Evolutionary conservation across 2,888 invertebrate species (phyloP), one percentile per base, ranked within the genome.

Genomic region (Ernsta delagoae): DNA sequence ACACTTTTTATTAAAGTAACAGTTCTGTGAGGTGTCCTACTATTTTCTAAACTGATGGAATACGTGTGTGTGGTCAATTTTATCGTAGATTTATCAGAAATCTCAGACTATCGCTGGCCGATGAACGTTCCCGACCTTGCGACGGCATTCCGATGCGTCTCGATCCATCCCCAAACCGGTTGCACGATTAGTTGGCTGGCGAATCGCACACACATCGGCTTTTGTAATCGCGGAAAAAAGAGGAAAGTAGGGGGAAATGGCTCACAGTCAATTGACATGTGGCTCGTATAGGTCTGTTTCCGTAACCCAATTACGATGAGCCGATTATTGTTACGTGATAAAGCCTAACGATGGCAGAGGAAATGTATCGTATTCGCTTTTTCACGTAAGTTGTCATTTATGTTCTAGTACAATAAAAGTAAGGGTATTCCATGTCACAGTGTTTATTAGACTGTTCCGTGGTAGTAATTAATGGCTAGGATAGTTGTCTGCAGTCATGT

Each of bases 101-200:
- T 86, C 83, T 81, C 79, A 71, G 78, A 77, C 75, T 78, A 79
- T 81, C 79, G 76, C 78, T 81, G 88, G 89, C 80, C 88, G 85
- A 87, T 87, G 89, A 86, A 89, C 89, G 89, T 82, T 79, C 84
- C 75, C 88, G 90, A 88, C 90, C 91, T 91, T 88, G 90, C 81
- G 77, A 74, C 79, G 75, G 85, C 88, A 90, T 91, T 89, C 89
- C 85, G 65, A 59, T 65, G 56, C 56, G 60, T 67, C 61, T 54
- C 66, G 69, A 59, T 71, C 72, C 59, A 68, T 72, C 69, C 59
- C 53, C 50, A 70, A 72, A 77, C 71, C 54, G 70, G 66, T 71
- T 70, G 61, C 7, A 24, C 50, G 66, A 75, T 70, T 36, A 9
- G 72, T 77, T 61, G 59, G 34, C 70, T 39, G 69, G 63, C 64